Evolutionary conservation across 2,113 vertebrate genomes (phyloP), one percentile per base, ranked within the genome.

Genomic region (Malurus alboscapulatus): DNA sequence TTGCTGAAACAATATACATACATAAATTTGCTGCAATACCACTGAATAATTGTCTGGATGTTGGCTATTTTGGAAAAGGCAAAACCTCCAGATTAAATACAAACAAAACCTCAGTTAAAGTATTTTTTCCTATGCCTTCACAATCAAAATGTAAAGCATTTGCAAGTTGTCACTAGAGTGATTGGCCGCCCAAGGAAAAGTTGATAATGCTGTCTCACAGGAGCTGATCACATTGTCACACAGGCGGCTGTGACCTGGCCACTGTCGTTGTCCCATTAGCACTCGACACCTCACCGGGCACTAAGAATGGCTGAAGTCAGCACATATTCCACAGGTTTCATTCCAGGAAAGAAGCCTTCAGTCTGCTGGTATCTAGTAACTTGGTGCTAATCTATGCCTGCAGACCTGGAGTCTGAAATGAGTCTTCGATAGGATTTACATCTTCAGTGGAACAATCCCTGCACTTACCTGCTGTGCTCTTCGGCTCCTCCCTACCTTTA

Each of bases 181-280:
- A 48, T 4, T 40, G 54, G 47, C 42, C 77, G 47, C 67, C 72
- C 42, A 21, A 24, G 0, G 58, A 15, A 80, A 79, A 90, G 19
- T 32, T 27, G 59, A 3, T 12, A 73, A 54, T 0, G 2, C 50
- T 29, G 22, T 2, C 1, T 26, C 53, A 53, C 59, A 59, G 77
- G 44, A 81, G 72, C 10, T 8, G 15, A 54, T 78, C 16, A 4
- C n/a, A 19, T 9, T 58, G 59, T 65, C 59, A 57, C 26, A 17
- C 32, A 16, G 75, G 72, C 55, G 84, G 65, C 50, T 44, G 14
- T 2, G 27, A 53, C 10, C 54, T 42, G n/a, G 14, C 2, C 50
- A 12, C 42, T 47, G 32, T 50, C 57, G 50, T n/a, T 34, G 47
- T 45, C 44, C 83, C 55, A n/a, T 92, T 34, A 93, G 67, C 44